Base-by-base conservation (phyloP, 23 tunicate species). In the Trididemnum nubilum region DNA sequence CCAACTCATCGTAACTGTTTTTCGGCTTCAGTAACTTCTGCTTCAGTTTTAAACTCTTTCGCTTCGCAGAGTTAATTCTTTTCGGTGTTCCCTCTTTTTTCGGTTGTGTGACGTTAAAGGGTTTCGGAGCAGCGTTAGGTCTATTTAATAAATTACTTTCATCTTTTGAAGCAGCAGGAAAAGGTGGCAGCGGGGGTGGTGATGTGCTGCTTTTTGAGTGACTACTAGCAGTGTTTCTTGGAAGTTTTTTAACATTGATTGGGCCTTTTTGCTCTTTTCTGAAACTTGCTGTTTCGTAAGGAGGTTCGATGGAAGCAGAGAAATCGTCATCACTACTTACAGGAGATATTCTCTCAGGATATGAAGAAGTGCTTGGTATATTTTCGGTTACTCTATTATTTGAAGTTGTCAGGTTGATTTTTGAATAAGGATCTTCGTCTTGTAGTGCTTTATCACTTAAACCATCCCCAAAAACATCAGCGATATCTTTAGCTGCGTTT, bases 1-100 rank as follows among this genome's bases (percentile, higher is more conserved):
- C 86, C 9, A 22, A 67, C 7, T 50, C 80, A 33, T 72, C 80
- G 2, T 21, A 30, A 50, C 34, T 71, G 9, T 23, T 57, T 72
- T 51, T 27, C 2, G 34, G 63, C 40, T 60, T 74, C 23, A 84
- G 75, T 4, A 84, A 3, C 34, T 64, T 75, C 38, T 84, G 75
- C 34, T 75, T 84, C 3, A 84, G 63, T 2, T 64, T 34, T 29
- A 74, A 9, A 39, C 88, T 84, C 75, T 84, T 84, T 28, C 88
- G 50, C 38, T 79, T 81, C 2, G 75, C 36, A 27, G 33, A 9
- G 44, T 83, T 29, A 25, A 51, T 33, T 4, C 71, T 76, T 22
- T 70, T 70, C 12, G 54, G 54, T 9, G 12, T 44, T 7, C 54
- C 15, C 15, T 44, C 54, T 7, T 44, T 15, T 44, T 44, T 44